phyloP scores from a whole-genome alignment of 2,113 vertebrate genomes.

The Corythaixoides concolor region DNA sequence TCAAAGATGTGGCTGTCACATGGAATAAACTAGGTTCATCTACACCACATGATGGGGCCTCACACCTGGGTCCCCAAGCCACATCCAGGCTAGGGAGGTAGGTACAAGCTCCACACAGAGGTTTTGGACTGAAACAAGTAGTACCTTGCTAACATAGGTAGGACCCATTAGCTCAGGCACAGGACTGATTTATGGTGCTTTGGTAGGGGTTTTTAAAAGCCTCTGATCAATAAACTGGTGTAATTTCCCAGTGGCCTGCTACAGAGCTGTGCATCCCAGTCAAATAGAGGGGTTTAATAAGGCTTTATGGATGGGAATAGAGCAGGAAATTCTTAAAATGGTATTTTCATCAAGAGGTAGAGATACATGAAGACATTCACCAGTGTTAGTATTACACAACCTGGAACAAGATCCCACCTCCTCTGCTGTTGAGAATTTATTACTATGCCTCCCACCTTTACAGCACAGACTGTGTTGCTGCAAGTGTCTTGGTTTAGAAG shows the following conservation, averaged over 20 bases:
- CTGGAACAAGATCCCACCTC: neutral
- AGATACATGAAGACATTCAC: neutral
- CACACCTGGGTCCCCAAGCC: neutral
- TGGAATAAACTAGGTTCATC: neutral
- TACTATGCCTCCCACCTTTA: neutral
- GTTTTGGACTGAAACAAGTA: neutral
- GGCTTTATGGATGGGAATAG: neutral
- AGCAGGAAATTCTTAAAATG: neutral
- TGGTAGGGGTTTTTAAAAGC: neutral
- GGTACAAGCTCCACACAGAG: neutral
- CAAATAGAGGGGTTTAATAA: neutral
- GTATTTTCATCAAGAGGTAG: neutral
- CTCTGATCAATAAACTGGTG: neutral
- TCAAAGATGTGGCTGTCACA: neutral
- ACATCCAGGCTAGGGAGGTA: neutral
- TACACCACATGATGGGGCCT: fast-evolving
- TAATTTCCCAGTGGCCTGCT: neutral
- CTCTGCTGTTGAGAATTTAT: neutral
- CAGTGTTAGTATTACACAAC: neutral
- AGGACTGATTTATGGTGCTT: neutral
- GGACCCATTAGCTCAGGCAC: neutral
- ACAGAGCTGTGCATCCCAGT: neutral
- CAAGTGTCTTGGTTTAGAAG: neutral
- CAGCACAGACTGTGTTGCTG: neutral
- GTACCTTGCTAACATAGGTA: neutral